Conservation (phyloP, 2,888 invertebrate genomes). For the Neoaliturus tenellus region DNA sequence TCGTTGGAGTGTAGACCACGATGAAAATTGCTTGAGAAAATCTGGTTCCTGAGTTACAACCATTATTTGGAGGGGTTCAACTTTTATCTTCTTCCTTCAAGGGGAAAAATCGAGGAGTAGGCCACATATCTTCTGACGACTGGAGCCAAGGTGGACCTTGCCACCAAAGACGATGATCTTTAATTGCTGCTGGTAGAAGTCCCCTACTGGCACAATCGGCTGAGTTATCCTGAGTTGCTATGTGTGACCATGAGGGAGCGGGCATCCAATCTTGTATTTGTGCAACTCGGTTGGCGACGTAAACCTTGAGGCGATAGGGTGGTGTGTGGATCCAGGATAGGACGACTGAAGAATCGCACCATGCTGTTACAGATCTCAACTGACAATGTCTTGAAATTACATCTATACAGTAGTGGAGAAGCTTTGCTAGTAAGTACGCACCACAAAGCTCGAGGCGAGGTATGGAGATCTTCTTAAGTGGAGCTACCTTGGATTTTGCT, state of each 20-base stretch:
- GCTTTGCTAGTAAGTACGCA: background rate
- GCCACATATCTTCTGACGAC: background rate
- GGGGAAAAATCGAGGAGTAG: background rate
- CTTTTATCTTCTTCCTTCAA: background rate
- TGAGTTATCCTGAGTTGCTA: background rate
- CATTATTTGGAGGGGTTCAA: background rate
- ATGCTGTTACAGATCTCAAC: background rate
- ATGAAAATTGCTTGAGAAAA: too few species aligned
- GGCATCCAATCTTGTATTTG: background rate
- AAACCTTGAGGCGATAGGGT: background rate
- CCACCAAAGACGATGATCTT: constrained; percentile 59
- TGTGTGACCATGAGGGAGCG: background rate
- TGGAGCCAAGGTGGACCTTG: constrained; percentile 59
- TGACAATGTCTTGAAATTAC: background rate
- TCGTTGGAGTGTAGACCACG: background rate
- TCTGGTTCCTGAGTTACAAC: background rate
- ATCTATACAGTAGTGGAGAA: background rate
- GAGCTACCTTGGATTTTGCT: background rate
- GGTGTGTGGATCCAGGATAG: background rate
- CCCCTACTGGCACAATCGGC: too few species aligned
- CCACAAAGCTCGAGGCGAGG: background rate
- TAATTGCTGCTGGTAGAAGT: too few species aligned
- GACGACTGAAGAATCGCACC: background rate
- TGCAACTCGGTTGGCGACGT: background rate
- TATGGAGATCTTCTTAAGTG: background rate